phyloP scores from a whole-genome alignment of 92 coral and sea anemone genomes.

The Metridium senile region DNA sequence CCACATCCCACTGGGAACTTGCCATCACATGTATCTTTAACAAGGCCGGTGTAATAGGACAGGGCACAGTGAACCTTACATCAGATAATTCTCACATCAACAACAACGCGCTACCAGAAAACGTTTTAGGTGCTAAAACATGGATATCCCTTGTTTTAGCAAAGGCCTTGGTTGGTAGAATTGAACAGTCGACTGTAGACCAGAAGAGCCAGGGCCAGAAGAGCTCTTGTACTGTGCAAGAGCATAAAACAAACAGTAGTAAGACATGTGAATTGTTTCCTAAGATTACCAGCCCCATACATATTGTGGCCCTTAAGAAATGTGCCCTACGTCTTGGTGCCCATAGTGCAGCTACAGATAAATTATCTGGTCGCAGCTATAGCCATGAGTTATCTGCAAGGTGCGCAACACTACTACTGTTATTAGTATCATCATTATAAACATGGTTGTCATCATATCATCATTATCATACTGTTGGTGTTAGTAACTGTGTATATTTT shows the following conservation, averaged over 20 bases:
- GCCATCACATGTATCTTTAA: conserved; percentile 40
- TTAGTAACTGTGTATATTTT: too few relatives aligned
- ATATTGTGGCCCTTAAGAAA: conserved; percentile 37
- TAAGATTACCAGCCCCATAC: conserved; percentile 39
- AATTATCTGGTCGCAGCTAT: conserved; percentile 4
- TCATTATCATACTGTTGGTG: not conserved
- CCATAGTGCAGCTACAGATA: conserved; percentile 52
- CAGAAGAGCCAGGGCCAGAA: not conserved
- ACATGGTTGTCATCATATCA: not conserved
- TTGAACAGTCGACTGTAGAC: conserved; percentile 9
- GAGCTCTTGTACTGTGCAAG: not conserved
- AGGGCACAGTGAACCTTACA: not conserved
- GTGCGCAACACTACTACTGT: conserved; percentile 4
- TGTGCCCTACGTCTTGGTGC: conserved; percentile 56
- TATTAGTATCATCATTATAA: not conserved
- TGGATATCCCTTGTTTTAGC: conserved; percentile 59
- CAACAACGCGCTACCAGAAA: conserved; percentile 4
- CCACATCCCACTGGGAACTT: conserved; percentile 42
- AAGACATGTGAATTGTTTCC: conserved; percentile 17
- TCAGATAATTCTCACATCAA: not conserved
- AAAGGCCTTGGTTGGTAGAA: conserved; percentile 34
- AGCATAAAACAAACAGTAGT: conserved; percentile 3
- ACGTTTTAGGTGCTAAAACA: conserved; percentile 24
- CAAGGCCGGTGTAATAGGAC: conserved; percentile 26
- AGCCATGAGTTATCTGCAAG: not conserved